Percentiles rank a stretch among this genome's conserved stretches.
Evolutionary conservation across 2,888 invertebrate species (phyloP).

Genomic region (Yponomeuta plumbellus): DNA sequence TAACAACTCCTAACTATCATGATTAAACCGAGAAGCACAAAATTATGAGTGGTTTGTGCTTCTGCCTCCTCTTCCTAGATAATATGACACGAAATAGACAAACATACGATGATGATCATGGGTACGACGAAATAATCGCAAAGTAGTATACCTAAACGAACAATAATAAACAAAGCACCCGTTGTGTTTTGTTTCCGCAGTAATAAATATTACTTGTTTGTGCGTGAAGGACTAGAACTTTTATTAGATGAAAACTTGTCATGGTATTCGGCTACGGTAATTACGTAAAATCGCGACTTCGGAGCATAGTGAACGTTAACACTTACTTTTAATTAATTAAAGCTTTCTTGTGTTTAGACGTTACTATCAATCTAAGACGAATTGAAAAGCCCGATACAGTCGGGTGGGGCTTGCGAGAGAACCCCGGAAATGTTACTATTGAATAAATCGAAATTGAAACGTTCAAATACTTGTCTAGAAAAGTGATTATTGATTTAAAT

Average conservation of each 20-base stretch:
- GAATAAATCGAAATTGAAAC: neutral
- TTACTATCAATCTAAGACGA: slow-evolving; percentile 21
- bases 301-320: slow-evolving; percentile 21
- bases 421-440: neutral
- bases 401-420: neutral
- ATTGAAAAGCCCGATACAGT: slow-evolving; percentile 16
- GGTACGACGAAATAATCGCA: slow-evolving; percentile 5
- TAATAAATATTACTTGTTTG: slow-evolving; percentile 50
- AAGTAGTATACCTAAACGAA: slow-evolving; percentile 50
- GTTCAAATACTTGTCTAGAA: neutral
- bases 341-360: slow-evolving; percentile 35
- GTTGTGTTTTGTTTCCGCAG: slow-evolving; percentile 24
- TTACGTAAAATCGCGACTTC: slow-evolving; percentile 9
- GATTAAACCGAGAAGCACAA: slow-evolving; percentile 70
- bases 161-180: slow-evolving; percentile 64
- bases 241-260: slow-evolving; percentile 55
- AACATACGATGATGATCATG: neutral
- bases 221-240: slow-evolving; percentile 72
- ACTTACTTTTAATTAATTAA: slow-evolving; percentile 48
- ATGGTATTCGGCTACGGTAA: slow-evolving; percentile 38
- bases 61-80: slow-evolving; percentile 28
- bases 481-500: slow-evolving; percentile 5
- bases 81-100: slow-evolving; percentile 65
- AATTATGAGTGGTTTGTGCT: slow-evolving; percentile 48
- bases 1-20: slow-evolving; percentile 40